Evolutionary conservation across 2,113 vertebrate species (phyloP).

Genomic region (Oxygymnocypris stewartii): DNA sequence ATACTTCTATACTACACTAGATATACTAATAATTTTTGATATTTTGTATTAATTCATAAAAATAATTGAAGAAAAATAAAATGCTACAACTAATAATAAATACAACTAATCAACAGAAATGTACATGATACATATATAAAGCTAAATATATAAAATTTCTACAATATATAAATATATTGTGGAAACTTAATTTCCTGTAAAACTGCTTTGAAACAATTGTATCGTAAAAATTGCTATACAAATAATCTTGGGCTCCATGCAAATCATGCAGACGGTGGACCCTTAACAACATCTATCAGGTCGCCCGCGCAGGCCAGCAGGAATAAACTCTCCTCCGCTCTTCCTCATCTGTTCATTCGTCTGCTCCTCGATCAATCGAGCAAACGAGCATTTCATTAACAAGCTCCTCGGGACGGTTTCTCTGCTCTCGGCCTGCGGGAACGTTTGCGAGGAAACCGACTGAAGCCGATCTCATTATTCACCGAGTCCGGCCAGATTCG

Average conservation of each 20-base stretch:
- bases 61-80: too few relatives aligned
- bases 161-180: too few relatives aligned
- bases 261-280: neutral
- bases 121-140: too few relatives aligned
- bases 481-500: conserved; percentile 60
- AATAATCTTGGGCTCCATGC: neutral
- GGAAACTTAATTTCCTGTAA: too few relatives aligned
- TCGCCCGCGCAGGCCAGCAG: neutral
- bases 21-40: too few relatives aligned
- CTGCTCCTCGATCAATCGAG: conserved; percentile 12
- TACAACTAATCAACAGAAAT: neutral
- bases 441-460: neutral
- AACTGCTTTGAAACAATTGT: too few relatives aligned
- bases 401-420: neutral
- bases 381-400: conserved; percentile 44
- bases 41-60: too few relatives aligned
- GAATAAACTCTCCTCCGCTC: neutral
- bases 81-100: neutral
- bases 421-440: neutral
- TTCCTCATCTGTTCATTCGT: neutral
- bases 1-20: too few relatives aligned
- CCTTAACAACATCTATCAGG: neutral
- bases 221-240: too few relatives aligned
- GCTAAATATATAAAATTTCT: too few relatives aligned
- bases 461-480: conserved; percentile 17